phyloP scores from a whole-genome alignment of 2,888 invertebrate species.

The Globia sparganii region DNA sequence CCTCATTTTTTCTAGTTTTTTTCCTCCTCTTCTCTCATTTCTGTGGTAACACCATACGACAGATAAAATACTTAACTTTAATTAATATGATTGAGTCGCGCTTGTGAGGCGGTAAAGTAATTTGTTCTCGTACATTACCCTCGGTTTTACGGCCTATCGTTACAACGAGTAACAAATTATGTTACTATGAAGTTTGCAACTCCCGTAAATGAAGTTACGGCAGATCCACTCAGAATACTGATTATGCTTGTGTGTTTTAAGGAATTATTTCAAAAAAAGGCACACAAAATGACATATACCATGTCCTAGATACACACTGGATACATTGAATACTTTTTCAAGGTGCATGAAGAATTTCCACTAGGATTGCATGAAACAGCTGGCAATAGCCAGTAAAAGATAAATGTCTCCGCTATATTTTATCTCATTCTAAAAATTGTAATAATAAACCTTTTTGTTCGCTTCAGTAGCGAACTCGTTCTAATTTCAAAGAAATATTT shows the following conservation, averaged over 20 bases:
- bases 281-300: background rate
- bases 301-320: background rate
- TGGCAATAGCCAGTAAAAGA: background rate
- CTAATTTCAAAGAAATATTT: background rate
- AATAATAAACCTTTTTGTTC: background rate
- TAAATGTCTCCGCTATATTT: background rate
- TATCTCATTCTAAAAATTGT: slow-evolving; percentile 8
- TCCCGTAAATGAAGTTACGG: slow-evolving; percentile 57
- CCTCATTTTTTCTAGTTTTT: background rate
- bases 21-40: background rate
- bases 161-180: slow-evolving; percentile 64
- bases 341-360: background rate
- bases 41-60: background rate
- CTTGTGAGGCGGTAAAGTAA: slow-evolving; percentile 47
- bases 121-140: slow-evolving; percentile 60
- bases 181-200: slow-evolving; percentile 63
- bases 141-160: slow-evolving; percentile 63
- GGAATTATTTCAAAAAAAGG: slow-evolving; percentile 7
- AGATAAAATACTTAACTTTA: slow-evolving; percentile 39
- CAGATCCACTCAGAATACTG: slow-evolving; percentile 40
- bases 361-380: background rate
- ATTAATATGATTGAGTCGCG: slow-evolving; percentile 50
- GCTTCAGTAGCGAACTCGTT: background rate
- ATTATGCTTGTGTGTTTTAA: slow-evolving; percentile 9
- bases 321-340: background rate